A percentile compares a stretch with the other conserved stretches of the same genome.
phyloP scores from a whole-genome alignment of 2,888 invertebrate species.

The Orchesellides sinensis region DNA sequence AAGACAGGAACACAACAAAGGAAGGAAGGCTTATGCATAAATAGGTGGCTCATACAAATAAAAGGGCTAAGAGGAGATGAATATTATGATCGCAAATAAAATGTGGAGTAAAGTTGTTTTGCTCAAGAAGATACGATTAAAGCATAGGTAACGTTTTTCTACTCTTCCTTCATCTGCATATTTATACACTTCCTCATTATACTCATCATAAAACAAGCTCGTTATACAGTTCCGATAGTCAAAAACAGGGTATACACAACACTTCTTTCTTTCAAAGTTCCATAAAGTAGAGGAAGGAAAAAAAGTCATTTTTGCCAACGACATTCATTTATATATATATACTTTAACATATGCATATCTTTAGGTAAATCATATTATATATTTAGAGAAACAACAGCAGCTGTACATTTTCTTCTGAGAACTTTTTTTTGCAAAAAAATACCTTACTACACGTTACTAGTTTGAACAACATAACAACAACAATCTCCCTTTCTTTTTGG shows the following conservation, averaged over 20 bases:
- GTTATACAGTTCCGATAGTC: too few species aligned
- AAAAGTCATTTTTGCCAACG: neutral
- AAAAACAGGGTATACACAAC: too few species aligned
- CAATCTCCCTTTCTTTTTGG: neutral
- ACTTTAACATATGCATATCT: too few species aligned
- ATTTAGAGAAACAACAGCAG: neutral
- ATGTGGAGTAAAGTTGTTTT: too few species aligned
- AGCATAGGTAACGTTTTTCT: neutral
- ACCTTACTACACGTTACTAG: neutral
- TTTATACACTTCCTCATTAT: neutral
- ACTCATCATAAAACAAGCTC: too few species aligned
- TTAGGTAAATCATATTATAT: neutral
- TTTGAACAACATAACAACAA: too few species aligned
- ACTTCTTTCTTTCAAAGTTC: neutral
- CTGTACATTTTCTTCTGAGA: neutral
- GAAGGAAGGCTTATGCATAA: neutral
- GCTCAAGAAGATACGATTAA: too few species aligned
- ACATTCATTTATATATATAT: too few species aligned
- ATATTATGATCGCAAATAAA: too few species aligned
- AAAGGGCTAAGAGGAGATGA: neutral
- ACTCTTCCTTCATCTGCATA: neutral
- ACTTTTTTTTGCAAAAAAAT: neutral
- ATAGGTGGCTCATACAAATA: neutral
- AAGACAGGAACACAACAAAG: too few species aligned
- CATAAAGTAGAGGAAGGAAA: neutral